Percentiles rank a stretch among this genome's conserved stretches.
Conservation (phyloP, 2,113 vertebrate species). For the Jacana jacana region DNA sequence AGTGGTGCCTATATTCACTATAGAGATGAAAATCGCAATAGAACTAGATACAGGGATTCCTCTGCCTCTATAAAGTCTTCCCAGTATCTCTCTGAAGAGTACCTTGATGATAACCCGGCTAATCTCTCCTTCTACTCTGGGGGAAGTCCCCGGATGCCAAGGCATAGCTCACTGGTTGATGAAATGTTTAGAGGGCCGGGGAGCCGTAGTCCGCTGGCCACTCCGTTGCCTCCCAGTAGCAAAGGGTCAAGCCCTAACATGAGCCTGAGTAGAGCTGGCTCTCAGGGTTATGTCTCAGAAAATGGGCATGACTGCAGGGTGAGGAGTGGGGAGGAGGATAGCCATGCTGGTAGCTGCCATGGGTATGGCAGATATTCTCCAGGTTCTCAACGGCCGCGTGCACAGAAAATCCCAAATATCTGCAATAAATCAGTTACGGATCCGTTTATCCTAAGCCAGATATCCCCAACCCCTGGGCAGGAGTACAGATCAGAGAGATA, state of each 20-base stretch:
- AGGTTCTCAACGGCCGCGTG: constrained; percentile 46
- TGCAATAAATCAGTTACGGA: constrained; percentile 80
- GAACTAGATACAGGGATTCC: constrained; percentile 74
- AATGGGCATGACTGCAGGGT: constrained; percentile 74
- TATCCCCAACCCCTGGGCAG: constrained; percentile 57
- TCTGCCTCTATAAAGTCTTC: constrained; percentile 71
- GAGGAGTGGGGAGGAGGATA: constrained; percentile 52
- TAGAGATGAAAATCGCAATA: constrained; percentile 73
- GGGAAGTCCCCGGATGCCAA: constrained; percentile 73
- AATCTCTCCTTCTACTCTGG: constrained; percentile 74
- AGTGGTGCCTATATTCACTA: constrained; percentile 73
- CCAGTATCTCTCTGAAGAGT: constrained; percentile 70
- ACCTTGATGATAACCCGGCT: constrained; percentile 73
- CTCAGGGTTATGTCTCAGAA: constrained; percentile 77
- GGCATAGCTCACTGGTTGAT: constrained; percentile 78
- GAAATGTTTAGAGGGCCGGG: constrained; percentile 73
- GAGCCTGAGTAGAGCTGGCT: constrained; percentile 73
- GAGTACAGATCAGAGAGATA: constrained; percentile 56
- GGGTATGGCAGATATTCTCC: constrained; percentile 72
- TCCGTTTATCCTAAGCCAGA: constrained; percentile 83
- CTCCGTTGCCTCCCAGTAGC: constrained; percentile 71
- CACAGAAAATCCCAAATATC: constrained; percentile 64
- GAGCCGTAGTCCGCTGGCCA: constrained; percentile 71
- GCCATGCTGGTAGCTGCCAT: neutral
- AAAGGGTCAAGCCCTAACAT: constrained; percentile 77